Evolutionary conservation across 2,888 invertebrate species (phyloP).

Genomic region (Amphipoea lucens): DNA sequence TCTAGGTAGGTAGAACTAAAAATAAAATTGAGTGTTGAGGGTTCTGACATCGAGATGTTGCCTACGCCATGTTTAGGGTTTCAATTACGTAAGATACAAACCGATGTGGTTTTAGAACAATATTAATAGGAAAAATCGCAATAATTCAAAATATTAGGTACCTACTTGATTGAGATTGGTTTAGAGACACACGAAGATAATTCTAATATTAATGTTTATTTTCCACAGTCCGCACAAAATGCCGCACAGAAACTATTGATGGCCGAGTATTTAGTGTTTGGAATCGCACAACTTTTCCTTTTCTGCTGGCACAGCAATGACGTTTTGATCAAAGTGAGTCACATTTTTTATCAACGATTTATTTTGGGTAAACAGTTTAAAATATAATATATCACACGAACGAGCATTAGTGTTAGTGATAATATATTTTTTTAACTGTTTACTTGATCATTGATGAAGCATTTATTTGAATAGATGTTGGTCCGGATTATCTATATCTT

Average conservation of each 20-base stretch:
- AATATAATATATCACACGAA: too few species aligned
- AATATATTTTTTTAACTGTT: too few species aligned
- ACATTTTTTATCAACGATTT: not conserved
- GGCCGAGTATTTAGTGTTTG: slow-evolving; percentile 85
- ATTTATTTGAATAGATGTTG: not conserved
- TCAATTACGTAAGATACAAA: not conserved
- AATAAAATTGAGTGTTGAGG: slow-evolving; percentile 1
- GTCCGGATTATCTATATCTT: not conserved
- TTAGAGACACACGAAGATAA: not conserved
- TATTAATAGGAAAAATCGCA: not conserved
- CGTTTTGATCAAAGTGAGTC: slow-evolving; percentile 79
- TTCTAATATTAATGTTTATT: not conserved
- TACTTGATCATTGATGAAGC: not conserved
- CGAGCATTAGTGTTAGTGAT: too few species aligned
- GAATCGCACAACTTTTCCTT: slow-evolving; percentile 82
- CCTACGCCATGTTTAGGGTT: not conserved
- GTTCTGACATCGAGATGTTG: not conserved
- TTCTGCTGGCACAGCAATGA: slow-evolving; percentile 87
- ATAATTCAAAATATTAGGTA: not conserved
- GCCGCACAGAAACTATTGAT: slow-evolving; percentile 80
- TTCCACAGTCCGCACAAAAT: slow-evolving; percentile 76
- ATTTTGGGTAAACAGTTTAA: not conserved
- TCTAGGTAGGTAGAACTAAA: not conserved
- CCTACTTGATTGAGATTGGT: not conserved
- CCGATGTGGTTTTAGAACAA: not conserved